phyloP scores from a whole-genome alignment of 2,888 invertebrate species.

The Drosophila subquinaria region DNA sequence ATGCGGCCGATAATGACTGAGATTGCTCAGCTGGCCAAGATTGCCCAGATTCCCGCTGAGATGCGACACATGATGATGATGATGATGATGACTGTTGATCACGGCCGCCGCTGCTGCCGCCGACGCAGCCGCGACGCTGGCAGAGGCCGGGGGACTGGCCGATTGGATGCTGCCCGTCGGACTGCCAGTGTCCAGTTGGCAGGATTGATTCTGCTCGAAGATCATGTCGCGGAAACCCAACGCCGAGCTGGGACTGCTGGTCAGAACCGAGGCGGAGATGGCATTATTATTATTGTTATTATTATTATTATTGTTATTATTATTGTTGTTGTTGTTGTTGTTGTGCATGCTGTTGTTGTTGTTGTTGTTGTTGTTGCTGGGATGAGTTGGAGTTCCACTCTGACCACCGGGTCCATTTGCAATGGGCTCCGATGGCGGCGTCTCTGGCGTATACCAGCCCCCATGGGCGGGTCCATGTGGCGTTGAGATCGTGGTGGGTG shows the following conservation, averaged over 20 bases:
- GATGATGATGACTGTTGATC: slow-evolving; percentile 83
- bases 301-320: slow-evolving; percentile 57
- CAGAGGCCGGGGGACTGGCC: slow-evolving; percentile 84
- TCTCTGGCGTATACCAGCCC: slow-evolving; percentile 86
- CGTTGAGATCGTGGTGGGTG: slow-evolving; percentile 82
- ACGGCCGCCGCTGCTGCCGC: slow-evolving; percentile 80
- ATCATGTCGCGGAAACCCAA: slow-evolving; percentile 85
- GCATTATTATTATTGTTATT: slow-evolving; percentile 53
- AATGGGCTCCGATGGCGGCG: slow-evolving; percentile 84
- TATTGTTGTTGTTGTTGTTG: slow-evolving; percentile 59
- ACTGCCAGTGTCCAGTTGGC: slow-evolving; percentile 85
- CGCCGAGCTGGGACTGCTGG: slow-evolving; percentile 77
- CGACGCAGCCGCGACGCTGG: slow-evolving; percentile 72
- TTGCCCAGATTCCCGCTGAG: slow-evolving; percentile 84
- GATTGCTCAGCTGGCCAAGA: slow-evolving; percentile 84
- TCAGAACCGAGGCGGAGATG: slow-evolving; percentile 60
- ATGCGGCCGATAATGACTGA: slow-evolving; percentile 85
- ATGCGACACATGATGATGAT: slow-evolving; percentile 82
- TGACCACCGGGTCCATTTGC: slow-evolving; percentile 60
- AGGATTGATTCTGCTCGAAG: slow-evolving; percentile 85
- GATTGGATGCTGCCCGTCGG: slow-evolving; percentile 85
- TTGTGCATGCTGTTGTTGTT: slow-evolving; percentile 40
- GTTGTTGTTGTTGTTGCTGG: slow-evolving; percentile 59
- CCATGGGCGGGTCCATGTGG: slow-evolving; percentile 85
- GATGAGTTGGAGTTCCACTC: slow-evolving; percentile 57